phyloP scores from a whole-genome alignment of 2,888 invertebrate genomes.

The Cataglyphis livida region DNA sequence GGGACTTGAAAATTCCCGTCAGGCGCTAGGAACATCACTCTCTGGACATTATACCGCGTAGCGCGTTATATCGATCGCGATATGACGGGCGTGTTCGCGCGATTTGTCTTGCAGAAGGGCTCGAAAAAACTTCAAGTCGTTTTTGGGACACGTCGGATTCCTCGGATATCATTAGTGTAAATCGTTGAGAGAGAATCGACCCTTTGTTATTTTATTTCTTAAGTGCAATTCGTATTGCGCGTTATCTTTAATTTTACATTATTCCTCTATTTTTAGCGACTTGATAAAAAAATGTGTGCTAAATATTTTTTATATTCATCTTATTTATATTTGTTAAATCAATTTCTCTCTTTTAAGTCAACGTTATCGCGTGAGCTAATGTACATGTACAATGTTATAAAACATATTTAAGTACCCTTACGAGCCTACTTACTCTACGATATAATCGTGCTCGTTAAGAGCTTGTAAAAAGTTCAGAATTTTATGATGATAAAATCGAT shows the following conservation, averaged over 20 bases:
- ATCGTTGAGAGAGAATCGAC: not conserved
- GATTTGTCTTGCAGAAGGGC: slow-evolving; percentile 77
- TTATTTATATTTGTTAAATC: not conserved
- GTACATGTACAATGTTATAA: not conserved
- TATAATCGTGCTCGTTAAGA: not conserved
- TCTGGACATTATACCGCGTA: slow-evolving; percentile 65
- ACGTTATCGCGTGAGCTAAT: not conserved
- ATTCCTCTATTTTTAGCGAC: not conserved
- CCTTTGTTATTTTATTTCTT: slow-evolving; percentile 7
- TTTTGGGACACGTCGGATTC: slow-evolving; percentile 16
- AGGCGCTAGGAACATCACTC: slow-evolving; percentile 80
- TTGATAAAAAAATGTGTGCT: not conserved
- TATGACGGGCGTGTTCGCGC: slow-evolving; percentile 75
- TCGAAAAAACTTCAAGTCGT: slow-evolving; percentile 64
- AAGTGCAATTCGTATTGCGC: not conserved
- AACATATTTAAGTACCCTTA: not conserved
- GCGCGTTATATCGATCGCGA: slow-evolving; percentile 68
- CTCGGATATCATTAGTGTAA: slow-evolving; percentile 24
- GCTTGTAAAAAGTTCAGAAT: not conserved
- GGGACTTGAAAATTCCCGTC: slow-evolving; percentile 80
- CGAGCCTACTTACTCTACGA: not conserved
- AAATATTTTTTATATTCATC: not conserved
- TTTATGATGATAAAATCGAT: not conserved
- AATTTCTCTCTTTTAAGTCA: not conserved
- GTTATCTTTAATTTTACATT: not conserved